Evolutionary conservation across 1,140 invertebrate species (phyloP), one percentile per base, ranked within the genome.

Genomic region (Eumaeus atala): DNA sequence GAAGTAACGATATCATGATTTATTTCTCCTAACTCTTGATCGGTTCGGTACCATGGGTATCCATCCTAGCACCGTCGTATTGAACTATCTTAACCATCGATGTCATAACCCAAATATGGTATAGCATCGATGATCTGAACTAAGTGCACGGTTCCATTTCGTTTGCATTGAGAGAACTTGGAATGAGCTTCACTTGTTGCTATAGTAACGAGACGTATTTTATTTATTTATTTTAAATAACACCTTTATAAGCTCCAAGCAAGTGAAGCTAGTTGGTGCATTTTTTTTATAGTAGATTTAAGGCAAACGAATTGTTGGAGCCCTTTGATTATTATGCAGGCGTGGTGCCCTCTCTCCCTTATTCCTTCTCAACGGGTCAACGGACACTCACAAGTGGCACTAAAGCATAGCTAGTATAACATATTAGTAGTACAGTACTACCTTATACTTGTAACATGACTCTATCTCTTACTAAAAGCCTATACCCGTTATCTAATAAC

Each of bases 41-140:
- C 38, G n/a, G 38, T 40, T n/a, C 38, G 38, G 38, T 40, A 40
- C 38, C 38, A 40, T 14, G 38, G 38, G 38, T n/a, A n/a, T n/a
- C n/a, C 38, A 40, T 40, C 38, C 38, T 40, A 40, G 38, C 16
- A 40, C 38, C n/a, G 38, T 40, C 38, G 38, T 40, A 40, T 40
- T 14, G 38, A 40, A 14, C 38, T 14, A 40, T 40, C 16, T n/a
- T 14, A 40, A 40, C 38, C 16, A 14, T n/a, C n/a, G 38, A n/a
- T n/a, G n/a, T n/a, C n/a, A n/a, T n/a, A n/a, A n/a, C n/a, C n/a
- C n/a, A n/a, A n/a, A n/a, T n/a, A n/a, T n/a, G n/a, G n/a, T n/a
- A n/a, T n/a, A n/a, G n/a, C n/a, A n/a, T n/a, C n/a, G n/a, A n/a
- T n/a, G n/a, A n/a, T n/a, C n/a, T n/a, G n/a, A n/a, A n/a, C n/a